Percentiles rank a stretch among this genome's conserved stretches.
These are phyloP conservation scores for Cheilosia pagana DNA, from an alignment of 2,888 invertebrate species.

Conservation along the genomic window DNA sequence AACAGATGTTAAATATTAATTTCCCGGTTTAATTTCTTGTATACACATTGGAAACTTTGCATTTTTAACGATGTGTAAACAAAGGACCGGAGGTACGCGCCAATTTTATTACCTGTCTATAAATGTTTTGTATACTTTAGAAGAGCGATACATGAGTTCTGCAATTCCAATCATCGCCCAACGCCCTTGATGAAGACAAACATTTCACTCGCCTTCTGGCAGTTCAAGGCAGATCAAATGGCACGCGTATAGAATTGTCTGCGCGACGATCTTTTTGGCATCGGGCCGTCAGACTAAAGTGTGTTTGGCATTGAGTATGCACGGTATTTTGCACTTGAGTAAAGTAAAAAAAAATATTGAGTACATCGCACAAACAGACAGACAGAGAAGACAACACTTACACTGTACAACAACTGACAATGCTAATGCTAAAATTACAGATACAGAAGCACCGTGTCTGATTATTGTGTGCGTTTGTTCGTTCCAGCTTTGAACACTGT, in stretches of 20 bases:
- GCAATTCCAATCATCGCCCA: conserved; percentile 6
- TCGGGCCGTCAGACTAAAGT: conserved; percentile 7
- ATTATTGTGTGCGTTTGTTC: conserved; percentile 20
- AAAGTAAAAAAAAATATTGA: conserved; percentile 26
- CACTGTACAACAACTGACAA: conserved; percentile 7
- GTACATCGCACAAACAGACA: neutral
- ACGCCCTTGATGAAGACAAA: conserved; percentile 23
- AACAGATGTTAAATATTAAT: conserved; percentile 14
- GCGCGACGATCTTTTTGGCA: conserved; percentile 53
- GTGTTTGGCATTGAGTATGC: conserved; percentile 33
- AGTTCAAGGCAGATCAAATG: conserved; percentile 66
- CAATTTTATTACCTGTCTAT: conserved; percentile 39
- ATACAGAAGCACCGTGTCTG: conserved; percentile 25
- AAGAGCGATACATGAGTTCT: neutral
- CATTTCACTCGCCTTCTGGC: conserved; percentile 36
- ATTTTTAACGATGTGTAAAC: conserved; percentile 19
- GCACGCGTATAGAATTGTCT: conserved; percentile 22
- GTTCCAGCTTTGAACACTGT: conserved; percentile 44
- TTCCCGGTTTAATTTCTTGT: conserved; percentile 10
- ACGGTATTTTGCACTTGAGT: conserved; percentile 45
- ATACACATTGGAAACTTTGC: neutral
- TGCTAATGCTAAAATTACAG: conserved; percentile 42
- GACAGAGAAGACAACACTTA: neutral
- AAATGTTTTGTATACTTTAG: neutral
- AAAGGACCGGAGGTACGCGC: conserved; percentile 13